A percentile compares a stretch with the other conserved stretches of the same genome.
Evolutionary conservation across 2,113 vertebrate genomes (phyloP).

Genomic region (Suncus etruscus): DNA sequence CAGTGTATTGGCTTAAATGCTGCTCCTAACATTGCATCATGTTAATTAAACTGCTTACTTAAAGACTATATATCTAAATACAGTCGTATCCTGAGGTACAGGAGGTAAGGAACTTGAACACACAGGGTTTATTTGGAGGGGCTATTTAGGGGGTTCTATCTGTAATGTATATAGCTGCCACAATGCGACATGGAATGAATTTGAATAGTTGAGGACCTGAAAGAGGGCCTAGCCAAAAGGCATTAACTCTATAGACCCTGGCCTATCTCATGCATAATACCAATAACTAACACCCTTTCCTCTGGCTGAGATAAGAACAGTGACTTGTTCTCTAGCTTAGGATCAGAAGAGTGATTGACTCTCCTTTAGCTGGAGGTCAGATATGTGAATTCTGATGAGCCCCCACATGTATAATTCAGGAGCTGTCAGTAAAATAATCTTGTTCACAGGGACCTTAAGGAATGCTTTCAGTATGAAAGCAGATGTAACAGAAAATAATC

Average conservation of each 20-base stretch:
- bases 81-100: neutral
- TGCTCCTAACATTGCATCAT: neutral
- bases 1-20: neutral
- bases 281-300: neutral
- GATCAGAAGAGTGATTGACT: neutral
- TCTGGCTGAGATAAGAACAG: neutral
- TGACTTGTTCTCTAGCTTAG: neutral
- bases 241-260: rapidly evolving
- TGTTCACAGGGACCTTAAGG: neutral
- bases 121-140: neutral
- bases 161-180: neutral
- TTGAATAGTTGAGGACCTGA: too few species aligned
- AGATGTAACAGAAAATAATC: neutral
- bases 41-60: neutral
- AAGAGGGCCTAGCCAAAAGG: neutral
- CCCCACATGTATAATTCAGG: neutral
- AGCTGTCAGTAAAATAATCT: neutral
- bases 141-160: neutral
- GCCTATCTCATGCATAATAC: rapidly evolving
- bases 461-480: neutral
- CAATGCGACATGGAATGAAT: neutral
- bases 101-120: neutral
- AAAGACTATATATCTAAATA: neutral
- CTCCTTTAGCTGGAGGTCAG: too few species aligned
- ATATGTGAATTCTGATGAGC: neutral